These are phyloP conservation scores for Polietes domitor DNA, from an alignment of 2,888 invertebrate species.

Conservation along the genomic window DNA sequence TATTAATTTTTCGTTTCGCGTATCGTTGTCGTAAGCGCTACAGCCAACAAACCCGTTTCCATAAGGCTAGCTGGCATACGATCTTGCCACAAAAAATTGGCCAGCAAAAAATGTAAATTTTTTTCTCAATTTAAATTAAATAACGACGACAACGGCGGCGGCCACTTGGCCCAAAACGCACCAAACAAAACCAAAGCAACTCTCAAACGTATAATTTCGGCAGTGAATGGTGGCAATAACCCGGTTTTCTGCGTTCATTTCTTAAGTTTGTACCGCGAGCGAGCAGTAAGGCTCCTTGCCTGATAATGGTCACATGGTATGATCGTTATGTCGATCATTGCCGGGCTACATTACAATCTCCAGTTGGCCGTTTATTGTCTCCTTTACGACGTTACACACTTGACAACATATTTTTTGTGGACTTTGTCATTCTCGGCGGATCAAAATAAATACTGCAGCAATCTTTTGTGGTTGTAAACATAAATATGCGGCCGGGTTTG, in stretches of 20 bases:
- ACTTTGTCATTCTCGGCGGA: background rate
- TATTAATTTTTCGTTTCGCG: conserved; percentile 32
- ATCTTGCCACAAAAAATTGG: background rate
- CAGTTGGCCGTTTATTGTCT: conserved; percentile 19
- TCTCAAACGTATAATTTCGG: conserved; percentile 56
- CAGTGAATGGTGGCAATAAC: conserved; percentile 57
- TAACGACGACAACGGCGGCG: background rate
- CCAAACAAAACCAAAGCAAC: conserved; percentile 1
- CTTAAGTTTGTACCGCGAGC: conserved; percentile 2
- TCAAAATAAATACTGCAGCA: background rate
- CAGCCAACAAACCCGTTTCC: conserved; percentile 28
- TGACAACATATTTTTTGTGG: conserved; percentile 1
- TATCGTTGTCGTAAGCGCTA: conserved; percentile 9
- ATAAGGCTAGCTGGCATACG: background rate
- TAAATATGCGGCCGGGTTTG: background rate
- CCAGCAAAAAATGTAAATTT: conserved; percentile 37
- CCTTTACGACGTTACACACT: background rate
- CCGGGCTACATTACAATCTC: background rate
- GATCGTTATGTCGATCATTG: conserved; percentile 26
- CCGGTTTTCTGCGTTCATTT: conserved; percentile 42
- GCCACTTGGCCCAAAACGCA: background rate
- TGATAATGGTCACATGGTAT: conserved; percentile 14
- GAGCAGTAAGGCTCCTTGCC: background rate
- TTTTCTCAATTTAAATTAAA: conserved; percentile 11
- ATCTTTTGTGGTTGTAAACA: background rate